Conservation (phyloP, 2,113 vertebrate species). For the Leptobrachium leishanense region DNA sequence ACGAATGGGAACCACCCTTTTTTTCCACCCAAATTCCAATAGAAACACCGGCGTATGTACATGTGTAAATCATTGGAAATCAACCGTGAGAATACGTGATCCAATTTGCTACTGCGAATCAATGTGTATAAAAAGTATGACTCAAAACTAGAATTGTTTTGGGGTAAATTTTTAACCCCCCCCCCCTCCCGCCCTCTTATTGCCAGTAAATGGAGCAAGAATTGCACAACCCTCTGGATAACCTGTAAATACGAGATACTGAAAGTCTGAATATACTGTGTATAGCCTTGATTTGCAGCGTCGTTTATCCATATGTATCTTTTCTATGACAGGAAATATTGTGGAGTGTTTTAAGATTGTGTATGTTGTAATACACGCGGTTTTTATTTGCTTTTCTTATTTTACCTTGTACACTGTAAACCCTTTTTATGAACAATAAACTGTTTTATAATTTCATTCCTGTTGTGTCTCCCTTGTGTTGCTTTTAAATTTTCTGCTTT, state of each 20-base stretch:
- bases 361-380: slow-evolving; percentile 74
- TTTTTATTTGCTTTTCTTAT: slow-evolving; percentile 55
- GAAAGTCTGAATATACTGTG: slow-evolving; percentile 62
- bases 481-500: neutral
- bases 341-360: slow-evolving; percentile 57
- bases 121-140: neutral
- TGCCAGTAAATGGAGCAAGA: neutral
- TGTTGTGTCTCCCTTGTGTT: neutral
- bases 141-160: neutral
- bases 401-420: slow-evolving; percentile 49
- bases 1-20: slow-evolving; percentile 7
- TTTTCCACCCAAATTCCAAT: slow-evolving; percentile 13
- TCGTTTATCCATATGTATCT: slow-evolving; percentile 51
- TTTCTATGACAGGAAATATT: slow-evolving; percentile 63
- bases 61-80: neutral
- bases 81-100: neutral
- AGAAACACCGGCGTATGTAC: slow-evolving; percentile 3
- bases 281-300: slow-evolving; percentile 60
- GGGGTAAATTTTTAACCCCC: no score
- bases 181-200: no score
- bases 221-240: neutral
- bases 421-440: slow-evolving; percentile 63
- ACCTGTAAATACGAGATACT: slow-evolving; percentile 32
- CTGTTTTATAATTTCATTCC: slow-evolving; percentile 25
- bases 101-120: slow-evolving; percentile 19